A percentile compares a stretch with the other conserved stretches of the same genome.
phyloP scores from a whole-genome alignment of 2,113 vertebrate species.

The Sula dactylatra region DNA sequence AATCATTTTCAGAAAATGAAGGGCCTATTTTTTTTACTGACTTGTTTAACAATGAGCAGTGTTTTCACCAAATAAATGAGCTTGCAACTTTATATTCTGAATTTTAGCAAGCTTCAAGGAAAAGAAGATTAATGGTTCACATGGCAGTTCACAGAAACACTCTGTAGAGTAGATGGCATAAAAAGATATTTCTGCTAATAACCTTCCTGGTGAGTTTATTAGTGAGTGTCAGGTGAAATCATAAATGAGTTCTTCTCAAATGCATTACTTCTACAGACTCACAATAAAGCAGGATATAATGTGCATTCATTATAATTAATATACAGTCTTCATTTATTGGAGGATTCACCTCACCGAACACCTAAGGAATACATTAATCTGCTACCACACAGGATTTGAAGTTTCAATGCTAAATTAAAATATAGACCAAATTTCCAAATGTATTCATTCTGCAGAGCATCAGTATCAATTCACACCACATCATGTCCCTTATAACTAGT shows the following conservation, averaged over 20 bases:
- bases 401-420: not conserved
- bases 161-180: not conserved
- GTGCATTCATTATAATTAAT: not conserved
- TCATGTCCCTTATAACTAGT: not conserved
- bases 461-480: not conserved
- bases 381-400: not conserved
- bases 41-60: not conserved
- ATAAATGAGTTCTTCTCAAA: not conserved
- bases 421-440: not conserved
- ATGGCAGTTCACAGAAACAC: not conserved
- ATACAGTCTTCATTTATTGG: not conserved
- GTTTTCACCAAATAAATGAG: not conserved
- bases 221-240: not conserved
- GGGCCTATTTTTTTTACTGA: not conserved
- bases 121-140: not conserved
- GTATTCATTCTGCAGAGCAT: not conserved
- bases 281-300: not conserved
- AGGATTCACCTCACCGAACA: not conserved
- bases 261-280: not conserved
- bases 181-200: conserved; percentile 5
- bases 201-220: not conserved
- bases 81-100: not conserved
- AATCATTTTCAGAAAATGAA: not conserved
- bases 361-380: not conserved
- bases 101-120: not conserved